A percentile compares a stretch with the other conserved stretches of the same genome.
Conservation (phyloP, 1,140 invertebrate genomes). For the Drosophila sturtevanti region DNA sequence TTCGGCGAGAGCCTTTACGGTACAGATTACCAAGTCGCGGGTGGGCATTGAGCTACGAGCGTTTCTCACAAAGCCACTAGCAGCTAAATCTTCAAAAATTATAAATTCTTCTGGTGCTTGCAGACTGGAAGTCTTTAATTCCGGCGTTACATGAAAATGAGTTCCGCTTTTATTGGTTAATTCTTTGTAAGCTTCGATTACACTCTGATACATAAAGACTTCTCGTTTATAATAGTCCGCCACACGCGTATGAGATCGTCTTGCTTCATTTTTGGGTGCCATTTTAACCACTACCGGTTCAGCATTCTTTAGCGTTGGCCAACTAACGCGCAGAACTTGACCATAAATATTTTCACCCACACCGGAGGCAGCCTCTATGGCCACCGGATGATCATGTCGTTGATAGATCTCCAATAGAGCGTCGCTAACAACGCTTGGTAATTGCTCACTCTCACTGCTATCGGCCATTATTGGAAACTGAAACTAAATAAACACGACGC, state of each 20-base stretch:
- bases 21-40: constrained; percentile 45
- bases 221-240: constrained; percentile 57
- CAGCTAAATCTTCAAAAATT: constrained; percentile 58
- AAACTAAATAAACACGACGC: constrained; percentile 16
- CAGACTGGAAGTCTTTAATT: constrained; percentile 29
- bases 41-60: constrained; percentile 49
- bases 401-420: constrained; percentile 34
- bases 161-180: constrained; percentile 6
- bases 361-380: constrained; percentile 41
- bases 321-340: constrained; percentile 47
- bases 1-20: constrained; percentile 53
- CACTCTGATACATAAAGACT: constrained; percentile 57
- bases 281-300: constrained; percentile 51
- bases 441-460: constrained; percentile 20
- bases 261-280: constrained; percentile 58
- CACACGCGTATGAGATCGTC: constrained; percentile 54
- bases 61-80: constrained; percentile 30
- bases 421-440: constrained; percentile 30
- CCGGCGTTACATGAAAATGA: constrained; percentile 37
- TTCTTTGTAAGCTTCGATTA: constrained; percentile 42
- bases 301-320: constrained; percentile 15
- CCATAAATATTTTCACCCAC: constrained; percentile 67
- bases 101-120: constrained; percentile 49
- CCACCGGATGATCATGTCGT: constrained; percentile 20
- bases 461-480: constrained; percentile 29